These are phyloP conservation scores for Cirrhinus mrigala DNA, from an alignment of 2,797 vertebrate species.

Conservation along the genomic window DNA sequence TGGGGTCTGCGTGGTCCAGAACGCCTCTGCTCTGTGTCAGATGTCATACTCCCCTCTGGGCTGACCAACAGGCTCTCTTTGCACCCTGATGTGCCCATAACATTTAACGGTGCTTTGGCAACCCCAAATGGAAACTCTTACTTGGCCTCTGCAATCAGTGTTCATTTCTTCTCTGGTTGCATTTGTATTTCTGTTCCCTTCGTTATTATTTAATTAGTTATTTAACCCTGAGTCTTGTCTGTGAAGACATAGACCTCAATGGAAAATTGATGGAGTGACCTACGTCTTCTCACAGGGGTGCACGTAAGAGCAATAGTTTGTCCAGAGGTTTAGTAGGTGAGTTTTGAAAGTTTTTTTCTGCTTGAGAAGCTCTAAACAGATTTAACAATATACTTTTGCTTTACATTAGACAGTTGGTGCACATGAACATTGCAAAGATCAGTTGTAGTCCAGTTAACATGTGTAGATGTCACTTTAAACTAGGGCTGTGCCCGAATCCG, in stretches of 20 bases:
- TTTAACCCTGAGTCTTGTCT: constrained; percentile 67
- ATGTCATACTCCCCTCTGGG: constrained; percentile 81
- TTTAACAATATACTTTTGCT: neutral
- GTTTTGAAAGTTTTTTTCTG: neutral
- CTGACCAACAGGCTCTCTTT: constrained; percentile 77
- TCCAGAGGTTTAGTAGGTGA: neutral
- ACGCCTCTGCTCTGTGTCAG: constrained; percentile 83
- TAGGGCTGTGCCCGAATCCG: no score
- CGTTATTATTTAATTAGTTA: constrained; percentile 68
- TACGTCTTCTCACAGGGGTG: neutral
- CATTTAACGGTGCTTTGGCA: constrained; percentile 85
- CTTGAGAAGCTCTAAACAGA: neutral
- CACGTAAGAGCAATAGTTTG: neutral
- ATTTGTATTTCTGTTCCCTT: constrained; percentile 54
- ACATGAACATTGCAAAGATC: neutral
- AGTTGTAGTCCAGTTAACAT: neutral
- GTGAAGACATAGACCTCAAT: constrained; percentile 59
- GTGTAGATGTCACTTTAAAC: no score
- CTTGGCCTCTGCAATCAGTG: constrained; percentile 75
- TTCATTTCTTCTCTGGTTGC: constrained; percentile 67
- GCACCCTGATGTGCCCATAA: constrained; percentile 82
- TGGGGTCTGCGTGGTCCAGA: constrained; percentile 73
- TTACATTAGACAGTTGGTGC: neutral
- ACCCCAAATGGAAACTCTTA: constrained; percentile 83
- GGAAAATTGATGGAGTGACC: constrained; percentile 51